Evolutionary conservation across 2,797 vertebrate genomes (phyloP), one percentile per base, ranked within the genome.

Genomic region (Heliangelus exortis): DNA sequence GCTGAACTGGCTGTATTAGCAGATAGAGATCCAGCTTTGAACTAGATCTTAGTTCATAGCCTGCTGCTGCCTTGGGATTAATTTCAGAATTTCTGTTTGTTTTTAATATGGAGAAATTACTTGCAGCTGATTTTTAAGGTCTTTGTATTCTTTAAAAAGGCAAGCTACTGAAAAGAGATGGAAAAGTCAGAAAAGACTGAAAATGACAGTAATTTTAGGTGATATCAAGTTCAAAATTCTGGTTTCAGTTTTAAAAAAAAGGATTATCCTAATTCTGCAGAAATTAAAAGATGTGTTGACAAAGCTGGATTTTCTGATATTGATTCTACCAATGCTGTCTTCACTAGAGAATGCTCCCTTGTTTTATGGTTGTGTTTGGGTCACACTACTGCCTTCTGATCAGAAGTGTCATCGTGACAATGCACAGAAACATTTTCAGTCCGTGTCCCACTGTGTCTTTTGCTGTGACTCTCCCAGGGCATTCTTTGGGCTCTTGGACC

Each of bases 31-130:
- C 76, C 11, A 0, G 41, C 95, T 96, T 96, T 96, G 96, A 96
- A 96, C 93, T 92, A 95, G 82, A 90, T 96, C 89, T 96, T 80
- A 96, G 89, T 96, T 95, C 91, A 78, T 92, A 96, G 84, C 87
- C 91, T 94, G 82, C 84, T 93, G 91, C 82, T 94, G 67, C 91
- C 83, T 93, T 89, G 94, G 93, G 93, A 96, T 96, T 96, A 91
- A 95, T 94, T 96, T 96, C 93, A 96, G 84, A 79, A 78, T 96
- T 93, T 95, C 69, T 93, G 33, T 79, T 95, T 95, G 76, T 66
- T 95, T 95, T 96, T 84, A 91, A 91, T 84, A 92, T 43, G 59
- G 45, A 93, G 48, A 95, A 96, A 96, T 93, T 93, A 91, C 87
- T 96, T 95, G 79, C 92, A 92, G 93, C 73, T 95, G 95, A 94